phyloP scores from a whole-genome alignment of 2,888 invertebrate genomes.

The Harpalus rufipes region DNA sequence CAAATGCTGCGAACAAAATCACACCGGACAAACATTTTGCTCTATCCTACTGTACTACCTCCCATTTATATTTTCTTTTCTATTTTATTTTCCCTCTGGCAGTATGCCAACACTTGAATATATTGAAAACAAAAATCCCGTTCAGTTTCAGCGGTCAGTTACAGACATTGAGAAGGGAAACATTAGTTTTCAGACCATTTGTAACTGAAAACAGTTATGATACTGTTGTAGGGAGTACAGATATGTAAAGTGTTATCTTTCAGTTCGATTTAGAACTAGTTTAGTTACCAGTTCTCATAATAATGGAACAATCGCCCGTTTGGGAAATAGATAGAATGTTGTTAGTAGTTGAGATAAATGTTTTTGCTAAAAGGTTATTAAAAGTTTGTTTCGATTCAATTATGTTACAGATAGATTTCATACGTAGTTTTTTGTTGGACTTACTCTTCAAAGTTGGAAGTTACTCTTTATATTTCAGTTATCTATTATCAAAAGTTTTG shows the following conservation, averaged over 20 bases:
- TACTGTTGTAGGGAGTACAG: neutral
- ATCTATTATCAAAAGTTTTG: no score
- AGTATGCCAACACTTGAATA: constrained; percentile 21
- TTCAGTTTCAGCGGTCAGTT: constrained; percentile 47
- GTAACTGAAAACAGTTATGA: constrained; percentile 21
- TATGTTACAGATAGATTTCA: neutral
- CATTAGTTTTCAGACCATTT: constrained; percentile 42
- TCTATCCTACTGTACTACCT: neutral
- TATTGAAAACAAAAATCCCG: constrained; percentile 14
- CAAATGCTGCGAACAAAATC: constrained; percentile 35
- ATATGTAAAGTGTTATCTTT: constrained; percentile 35
- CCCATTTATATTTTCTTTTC: constrained; percentile 23
- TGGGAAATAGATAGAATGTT: neutral
- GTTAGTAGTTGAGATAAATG: neutral
- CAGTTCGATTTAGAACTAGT: neutral
- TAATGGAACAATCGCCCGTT: neutral
- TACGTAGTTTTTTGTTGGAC: no score
- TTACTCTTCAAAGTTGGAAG: neutral
- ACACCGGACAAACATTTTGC: constrained; percentile 21
- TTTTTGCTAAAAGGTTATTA: neutral
- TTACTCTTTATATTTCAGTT: no score
- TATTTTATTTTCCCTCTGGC: constrained; percentile 26
- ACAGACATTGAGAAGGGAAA: constrained; percentile 6
- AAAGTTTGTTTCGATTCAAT: neutral
- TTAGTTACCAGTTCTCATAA: neutral